These are phyloP conservation scores for Euleptes europaea DNA, from an alignment of 2,113 vertebrate species.

Conservation along the genomic window DNA sequence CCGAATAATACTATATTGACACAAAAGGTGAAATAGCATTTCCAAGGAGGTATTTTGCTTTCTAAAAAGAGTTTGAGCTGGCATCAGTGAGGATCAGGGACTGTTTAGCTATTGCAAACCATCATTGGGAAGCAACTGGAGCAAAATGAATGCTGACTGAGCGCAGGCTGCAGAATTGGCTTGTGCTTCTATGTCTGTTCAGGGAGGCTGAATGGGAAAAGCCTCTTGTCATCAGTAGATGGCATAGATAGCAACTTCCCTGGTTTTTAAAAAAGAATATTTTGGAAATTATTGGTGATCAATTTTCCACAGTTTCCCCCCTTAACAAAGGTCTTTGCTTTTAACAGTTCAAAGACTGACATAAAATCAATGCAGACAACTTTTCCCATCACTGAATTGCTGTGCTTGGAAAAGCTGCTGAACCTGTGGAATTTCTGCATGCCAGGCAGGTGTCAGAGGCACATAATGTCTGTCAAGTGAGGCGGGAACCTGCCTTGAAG, in stretches of 20 bases:
- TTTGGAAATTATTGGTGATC: too few relatives aligned
- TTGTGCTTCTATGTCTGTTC: neutral
- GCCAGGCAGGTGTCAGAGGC: neutral
- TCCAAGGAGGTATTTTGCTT: neutral
- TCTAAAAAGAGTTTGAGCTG: neutral
- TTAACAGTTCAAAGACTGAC: neutral
- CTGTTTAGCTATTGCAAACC: neutral
- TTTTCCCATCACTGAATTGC: neutral
- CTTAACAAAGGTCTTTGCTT: neutral
- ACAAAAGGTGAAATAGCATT: neutral
- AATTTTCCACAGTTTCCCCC: too few relatives aligned
- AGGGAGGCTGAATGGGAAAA: neutral
- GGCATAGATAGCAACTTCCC: neutral
- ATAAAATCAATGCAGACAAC: neutral
- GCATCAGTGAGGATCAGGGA: neutral
- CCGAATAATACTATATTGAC: neutral
- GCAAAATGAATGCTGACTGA: neutral
- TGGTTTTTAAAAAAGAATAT: neutral
- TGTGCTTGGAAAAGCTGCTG: too few relatives aligned
- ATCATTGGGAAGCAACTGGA: neutral
- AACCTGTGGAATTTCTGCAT: neutral
- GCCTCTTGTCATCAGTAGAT: neutral
- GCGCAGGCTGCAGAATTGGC: neutral
- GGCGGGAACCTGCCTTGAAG: too few relatives aligned
- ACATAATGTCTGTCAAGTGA: neutral